These are phyloP conservation scores for Caenorhabditis sp. DNA, from an alignment of 2,888 invertebrate genomes.

Conservation along the genomic window DNA sequence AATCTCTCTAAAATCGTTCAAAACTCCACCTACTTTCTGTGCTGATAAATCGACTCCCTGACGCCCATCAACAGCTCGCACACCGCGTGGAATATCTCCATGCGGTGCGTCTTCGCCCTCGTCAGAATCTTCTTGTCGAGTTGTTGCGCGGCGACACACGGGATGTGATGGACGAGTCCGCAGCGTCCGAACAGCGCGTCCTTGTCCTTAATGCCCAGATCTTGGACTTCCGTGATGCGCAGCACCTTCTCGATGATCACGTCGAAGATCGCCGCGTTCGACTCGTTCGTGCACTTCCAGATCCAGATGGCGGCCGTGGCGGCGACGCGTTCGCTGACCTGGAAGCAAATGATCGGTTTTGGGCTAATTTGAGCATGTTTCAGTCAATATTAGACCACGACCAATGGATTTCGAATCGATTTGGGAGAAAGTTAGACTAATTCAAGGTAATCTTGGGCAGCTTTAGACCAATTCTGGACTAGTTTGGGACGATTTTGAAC, in stretches of 20 bases:
- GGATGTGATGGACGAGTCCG: conserved; percentile 50
- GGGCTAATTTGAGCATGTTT: neutral
- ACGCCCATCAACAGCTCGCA: conserved; percentile 46
- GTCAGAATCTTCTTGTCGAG: conserved; percentile 21
- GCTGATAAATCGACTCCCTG: conserved; percentile 35
- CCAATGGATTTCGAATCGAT: neutral
- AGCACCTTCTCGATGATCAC: conserved; percentile 45
- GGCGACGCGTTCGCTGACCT: conserved; percentile 49
- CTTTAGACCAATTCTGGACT: neutral
- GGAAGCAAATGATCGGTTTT: conserved; percentile 1
- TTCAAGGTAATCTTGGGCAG: too few relatives aligned
- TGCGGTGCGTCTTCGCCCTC: conserved; percentile 23
- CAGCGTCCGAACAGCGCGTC: conserved; percentile 58
- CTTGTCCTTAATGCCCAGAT: conserved; percentile 55
- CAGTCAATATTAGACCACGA: neutral
- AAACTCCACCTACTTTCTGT: conserved; percentile 48
- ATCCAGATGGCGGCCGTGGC: conserved; percentile 47
- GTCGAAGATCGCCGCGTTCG: conserved; percentile 45
- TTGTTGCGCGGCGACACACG: conserved; percentile 43
- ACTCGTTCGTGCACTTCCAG: conserved; percentile 41
- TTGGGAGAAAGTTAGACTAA: too few relatives aligned
- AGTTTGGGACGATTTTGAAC: neutral
- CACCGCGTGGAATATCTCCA: conserved; percentile 53
- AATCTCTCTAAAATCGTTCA: neutral
- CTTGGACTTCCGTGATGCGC: conserved; percentile 41